Base-by-base conservation (phyloP, 2,113 vertebrate species). In the Lophura nycthemera region DNA sequence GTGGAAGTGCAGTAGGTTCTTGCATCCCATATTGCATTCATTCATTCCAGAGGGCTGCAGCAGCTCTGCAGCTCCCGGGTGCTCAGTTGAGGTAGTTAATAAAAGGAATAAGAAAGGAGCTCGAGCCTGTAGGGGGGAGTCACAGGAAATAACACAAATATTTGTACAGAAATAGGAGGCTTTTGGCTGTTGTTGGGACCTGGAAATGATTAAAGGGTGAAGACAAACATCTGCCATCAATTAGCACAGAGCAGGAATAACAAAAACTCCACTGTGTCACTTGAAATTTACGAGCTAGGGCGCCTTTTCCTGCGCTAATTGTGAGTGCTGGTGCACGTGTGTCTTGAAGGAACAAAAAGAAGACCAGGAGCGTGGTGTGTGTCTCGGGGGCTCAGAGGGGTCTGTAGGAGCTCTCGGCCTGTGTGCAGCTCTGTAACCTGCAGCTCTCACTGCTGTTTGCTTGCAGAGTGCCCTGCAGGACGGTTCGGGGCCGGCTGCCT, bases 401-500 rank as follows among this genome's bases (percentile, higher is more conserved):
- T 52, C 57, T 52, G 75, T 10, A 32, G 50, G 71, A 5, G 79
- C 88, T 12, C 17, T 78, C n/a, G 2, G 40, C 7, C 74, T 72
- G 56, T n/a, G 2, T 0, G 1, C 16, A 8, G 48, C 30, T 22
- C 9, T 0, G 1, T 30, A 69, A 34, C 3, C 7, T 30, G 1
- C 19, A 0, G 36, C 9, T 38, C n/a, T 34, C 11, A 2, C 18
- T 22, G 13, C 66, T 92, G 7, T 54, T 65, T 17, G 40, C 15
- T 22, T 7, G 4, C 95, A 99, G 99, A 97, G 84, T 99, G 99
- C 74, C 97, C 97, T 0, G 95, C 74, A 29, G 98, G 98, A 30
- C 97, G 15, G 1, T 99, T 98, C 13, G 99, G 99, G 16, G 64
- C 82, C 1, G 98, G 97, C 95, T 99, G 99, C 42, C 78, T 74